phyloP scores from a whole-genome alignment of 1,140 invertebrate species.

The Pseudomyrmex dendroicus region DNA sequence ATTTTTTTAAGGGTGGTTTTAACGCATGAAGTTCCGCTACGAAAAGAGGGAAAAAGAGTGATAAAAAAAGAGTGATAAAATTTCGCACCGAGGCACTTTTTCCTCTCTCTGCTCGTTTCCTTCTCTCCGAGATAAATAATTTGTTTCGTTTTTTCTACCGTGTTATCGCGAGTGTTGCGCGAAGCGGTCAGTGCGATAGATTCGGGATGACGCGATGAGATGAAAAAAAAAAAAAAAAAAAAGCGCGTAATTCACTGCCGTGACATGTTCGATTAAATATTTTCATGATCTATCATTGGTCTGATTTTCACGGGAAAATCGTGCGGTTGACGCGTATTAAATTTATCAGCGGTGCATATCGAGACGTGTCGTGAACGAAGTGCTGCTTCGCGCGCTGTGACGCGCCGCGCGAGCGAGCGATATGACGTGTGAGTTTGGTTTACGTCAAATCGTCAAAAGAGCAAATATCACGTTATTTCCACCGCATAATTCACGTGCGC shows the following conservation, averaged over 20 bases:
- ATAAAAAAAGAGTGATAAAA: not conserved
- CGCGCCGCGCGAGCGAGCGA: constrained; percentile 20
- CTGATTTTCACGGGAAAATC: constrained; percentile 42
- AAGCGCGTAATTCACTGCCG: constrained; percentile 13
- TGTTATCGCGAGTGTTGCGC: no score
- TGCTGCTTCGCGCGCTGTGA: not conserved
- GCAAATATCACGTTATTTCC: constrained; percentile 58
- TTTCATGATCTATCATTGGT: constrained; percentile 33
- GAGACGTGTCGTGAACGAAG: constrained; percentile 26
- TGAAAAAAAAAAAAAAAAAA: not conserved
- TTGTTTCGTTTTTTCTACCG: no score
- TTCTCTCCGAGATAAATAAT: no score
- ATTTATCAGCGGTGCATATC: constrained; percentile 52
- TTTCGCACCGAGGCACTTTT: not conserved
- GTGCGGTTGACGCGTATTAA: constrained; percentile 53
- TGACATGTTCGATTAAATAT: constrained; percentile 36
- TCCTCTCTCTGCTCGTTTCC: not conserved
- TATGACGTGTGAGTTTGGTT: constrained; percentile 52
- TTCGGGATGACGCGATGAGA: not conserved
- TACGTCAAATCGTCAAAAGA: constrained; percentile 54
- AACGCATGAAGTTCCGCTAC: not conserved
- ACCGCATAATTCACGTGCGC: constrained; percentile 32
- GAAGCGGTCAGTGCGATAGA: no score
- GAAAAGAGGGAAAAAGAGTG: not conserved
- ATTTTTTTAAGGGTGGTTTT: not conserved